Evolutionary conservation across 2,113 vertebrate species (phyloP), one percentile per base, ranked within the genome.

Genomic region (Sylvietta virens): DNA sequence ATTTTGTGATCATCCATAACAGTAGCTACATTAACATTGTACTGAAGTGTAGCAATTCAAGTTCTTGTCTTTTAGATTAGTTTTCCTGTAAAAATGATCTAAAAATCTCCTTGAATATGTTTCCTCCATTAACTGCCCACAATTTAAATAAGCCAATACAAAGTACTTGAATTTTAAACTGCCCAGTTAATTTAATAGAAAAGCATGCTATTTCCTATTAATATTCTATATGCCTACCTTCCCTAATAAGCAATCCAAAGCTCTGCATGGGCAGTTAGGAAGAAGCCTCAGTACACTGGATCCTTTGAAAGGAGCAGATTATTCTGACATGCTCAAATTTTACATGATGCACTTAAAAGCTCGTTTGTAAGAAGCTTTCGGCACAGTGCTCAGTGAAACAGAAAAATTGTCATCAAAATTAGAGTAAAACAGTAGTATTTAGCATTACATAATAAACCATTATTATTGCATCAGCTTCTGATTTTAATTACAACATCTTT

Each of bases 201-300:
- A 73, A 77, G 14, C 35, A 45, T 50, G 7, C 31, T 85, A 53
- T 77, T 93, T 86, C 74, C 88, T 86, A 84, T 95, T 97, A 97
- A 94, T 83, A 97, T 96, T 96, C 88, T 81, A 22, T 90, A 72
- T 81, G 31, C 56, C 67, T 94, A 93, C 83, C 73, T 86, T 66
- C 58, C 95, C 69, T 95, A 97, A 97, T 93, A 96, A 96, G 91
- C 65, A 94, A 93, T 87, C 86, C 85, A 91, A 97, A 93, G 65
- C 62, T 69, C 54, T 91, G 57, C 86, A 92, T 64, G 88, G 74
- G 28, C 35, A 90, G 81, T 69, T 64, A 94, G 73, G 23, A 87
- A 24, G 84, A 54, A 70, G 79, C 65, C 50, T 95, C 6, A 10
- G 33, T 82, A 76, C n/a, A 19, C 15, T 56, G 17, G 44, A 58